Base-by-base conservation (phyloP, 2,113 vertebrate genomes). In the Megaceryle maxima region DNA sequence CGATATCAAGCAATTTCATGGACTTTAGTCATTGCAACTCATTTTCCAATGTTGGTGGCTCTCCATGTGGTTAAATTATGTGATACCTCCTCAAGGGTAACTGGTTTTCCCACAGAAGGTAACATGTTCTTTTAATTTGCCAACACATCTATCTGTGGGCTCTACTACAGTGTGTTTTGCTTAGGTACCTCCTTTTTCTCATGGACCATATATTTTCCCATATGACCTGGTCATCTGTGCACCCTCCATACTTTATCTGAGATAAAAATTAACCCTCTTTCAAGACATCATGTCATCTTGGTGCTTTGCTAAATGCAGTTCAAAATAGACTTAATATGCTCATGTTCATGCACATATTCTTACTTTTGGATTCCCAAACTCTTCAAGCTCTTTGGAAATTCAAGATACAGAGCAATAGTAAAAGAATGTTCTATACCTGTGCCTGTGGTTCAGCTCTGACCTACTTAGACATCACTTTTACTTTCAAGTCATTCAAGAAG, bases 231-330 rank as follows among this genome's bases (percentile, higher is more conserved):
- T 67, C 41, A 59, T 70, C 73, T 59, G 5, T 28, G 28, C 19
- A 12, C 9, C 67, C 37, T 63, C 28, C 60, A 14, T 13, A 62
- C 24, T 69, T 92, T 11, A 80, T 29, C 21, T 33, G 33, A 50
- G 57, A 72, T 17, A 83, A 94, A 79, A 93, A 56, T 33, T 22
- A 86, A 43, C 17, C 10, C 33, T 72, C 26, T 67, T 79, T 70
- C 43, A 86, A 64, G 25, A 43, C 0, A 0, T 6, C 3, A 0
- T 29, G 22, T 39, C 29, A 68, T 73, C 4, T 35, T 26, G 26
- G 16, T 66, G 39, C 53, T 86, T 86, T 66, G 8, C 35, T 51
- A 68, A 68, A 18, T 26, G 25, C 0, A 0, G 33, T 33, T 85
- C 37, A 79, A 87, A 33, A 14, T 8, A 82, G 13, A 13, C 22